phyloP scores from a whole-genome alignment of 2,113 vertebrate species.

The Brevimyrus niger region DNA sequence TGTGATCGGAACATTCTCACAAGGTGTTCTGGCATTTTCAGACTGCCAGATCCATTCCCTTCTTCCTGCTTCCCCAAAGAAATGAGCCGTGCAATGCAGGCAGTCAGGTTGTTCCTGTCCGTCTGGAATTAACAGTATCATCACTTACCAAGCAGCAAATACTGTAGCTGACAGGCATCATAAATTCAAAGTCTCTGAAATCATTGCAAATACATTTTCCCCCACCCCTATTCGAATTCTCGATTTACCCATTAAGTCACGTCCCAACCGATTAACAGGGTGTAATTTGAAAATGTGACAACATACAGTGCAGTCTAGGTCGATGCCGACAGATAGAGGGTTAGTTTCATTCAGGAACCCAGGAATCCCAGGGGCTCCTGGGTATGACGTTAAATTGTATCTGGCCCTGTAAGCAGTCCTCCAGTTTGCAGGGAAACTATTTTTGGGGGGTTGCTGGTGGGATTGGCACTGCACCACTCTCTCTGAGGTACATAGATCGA shows the following conservation, averaged over 20 bases:
- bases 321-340: background rate
- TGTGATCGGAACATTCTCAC: background rate
- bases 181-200: background rate
- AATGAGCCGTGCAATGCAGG: background rate
- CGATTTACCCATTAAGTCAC: background rate
- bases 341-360: background rate
- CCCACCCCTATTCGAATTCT: too few relatives aligned
- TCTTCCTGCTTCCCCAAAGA: background rate
- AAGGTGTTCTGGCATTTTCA: background rate
- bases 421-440: too few relatives aligned
- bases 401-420: too few relatives aligned
- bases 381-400: too few relatives aligned
- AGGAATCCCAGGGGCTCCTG: background rate
- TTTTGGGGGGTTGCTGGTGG: too few relatives aligned
- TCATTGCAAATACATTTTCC: background rate
- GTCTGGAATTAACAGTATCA: background rate
- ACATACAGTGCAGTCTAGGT: background rate
- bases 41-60: background rate
- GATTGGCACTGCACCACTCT: too few relatives aligned
- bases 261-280: background rate
- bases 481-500: too few relatives aligned
- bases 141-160: background rate
- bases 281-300: background rate
- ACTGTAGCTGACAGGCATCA: background rate
- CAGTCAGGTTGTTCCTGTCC: background rate